Percentiles rank a stretch among this genome's conserved stretches.
Conservation (phyloP, 2,113 vertebrate genomes). For the Chloebia gouldiae region DNA sequence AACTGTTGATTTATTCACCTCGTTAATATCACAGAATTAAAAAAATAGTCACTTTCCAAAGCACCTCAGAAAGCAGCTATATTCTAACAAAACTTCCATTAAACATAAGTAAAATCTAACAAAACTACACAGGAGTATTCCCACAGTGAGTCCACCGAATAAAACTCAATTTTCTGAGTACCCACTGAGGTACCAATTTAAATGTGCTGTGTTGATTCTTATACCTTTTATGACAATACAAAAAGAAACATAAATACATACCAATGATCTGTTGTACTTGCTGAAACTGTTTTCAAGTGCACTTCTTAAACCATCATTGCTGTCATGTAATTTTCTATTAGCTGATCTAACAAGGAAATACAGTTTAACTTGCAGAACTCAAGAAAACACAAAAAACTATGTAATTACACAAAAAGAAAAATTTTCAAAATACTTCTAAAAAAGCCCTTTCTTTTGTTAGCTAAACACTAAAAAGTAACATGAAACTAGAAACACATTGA, state of each 20-base stretch:
- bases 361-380: background rate
- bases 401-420: background rate
- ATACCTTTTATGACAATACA: background rate
- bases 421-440: background rate
- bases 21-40: background rate
- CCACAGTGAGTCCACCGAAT: background rate
- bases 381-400: background rate
- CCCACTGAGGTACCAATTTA: background rate
- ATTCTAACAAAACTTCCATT: background rate
- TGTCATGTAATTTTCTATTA: constrained; percentile 88
- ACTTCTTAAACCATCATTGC: constrained; percentile 82
- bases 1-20: background rate
- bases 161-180: background rate
- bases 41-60: background rate
- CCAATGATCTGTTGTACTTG: constrained; percentile 78
- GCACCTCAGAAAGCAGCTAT: background rate
- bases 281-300: constrained; percentile 83
- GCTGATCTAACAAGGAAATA: constrained; percentile 73
- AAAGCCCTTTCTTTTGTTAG: accelerated
- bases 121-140: background rate
- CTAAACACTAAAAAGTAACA: background rate
- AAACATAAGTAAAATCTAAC: background rate
- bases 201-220: background rate
- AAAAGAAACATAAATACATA: constrained; percentile 43
- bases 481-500: background rate